Conservation (phyloP, 1,140 invertebrate genomes). For the Drosophila funebris region DNA sequence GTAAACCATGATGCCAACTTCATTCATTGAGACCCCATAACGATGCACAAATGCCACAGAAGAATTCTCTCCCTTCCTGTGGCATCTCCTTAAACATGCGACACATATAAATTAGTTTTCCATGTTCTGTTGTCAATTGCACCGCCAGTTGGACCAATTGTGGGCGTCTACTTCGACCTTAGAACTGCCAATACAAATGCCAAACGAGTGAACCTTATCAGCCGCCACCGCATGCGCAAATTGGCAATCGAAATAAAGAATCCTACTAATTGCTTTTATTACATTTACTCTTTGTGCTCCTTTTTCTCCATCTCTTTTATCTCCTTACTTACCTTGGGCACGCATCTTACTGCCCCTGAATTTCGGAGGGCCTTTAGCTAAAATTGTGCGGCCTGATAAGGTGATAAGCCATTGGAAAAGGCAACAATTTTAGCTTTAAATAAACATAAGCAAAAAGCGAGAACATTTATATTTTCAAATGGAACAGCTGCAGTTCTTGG, state of each 20-base stretch:
- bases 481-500: too few relatives aligned
- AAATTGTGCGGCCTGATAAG: conserved; percentile 1
- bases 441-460: too few relatives aligned
- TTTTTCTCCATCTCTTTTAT: not conserved
- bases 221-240: conserved; percentile 28
- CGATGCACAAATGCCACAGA: conserved; percentile 2
- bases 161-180: conserved; percentile 58
- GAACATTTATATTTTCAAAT: too few relatives aligned
- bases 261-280: conserved; percentile 39
- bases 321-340: too few relatives aligned
- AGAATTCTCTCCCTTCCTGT: conserved; percentile 14
- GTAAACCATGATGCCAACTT: conserved; percentile 32
- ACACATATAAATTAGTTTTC: conserved; percentile 77
- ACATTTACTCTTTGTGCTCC: not conserved
- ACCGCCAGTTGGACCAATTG: conserved; percentile 63
- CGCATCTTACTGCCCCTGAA: conserved; percentile 27
- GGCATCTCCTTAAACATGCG: conserved; percentile 65
- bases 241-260: conserved; percentile 62
- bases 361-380: conserved; percentile 10
- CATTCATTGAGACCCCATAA: conserved; percentile 29
- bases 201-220: conserved; percentile 64
- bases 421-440: not conserved
- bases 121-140: conserved; percentile 75
- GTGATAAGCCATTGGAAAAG: not conserved
- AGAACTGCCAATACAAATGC: conserved; percentile 50